Evolutionary conservation across 92 coral and sea anemone species (phyloP), one percentile per base, ranked within the genome.

Genomic region (Parazoanthus atlanticus): DNA sequence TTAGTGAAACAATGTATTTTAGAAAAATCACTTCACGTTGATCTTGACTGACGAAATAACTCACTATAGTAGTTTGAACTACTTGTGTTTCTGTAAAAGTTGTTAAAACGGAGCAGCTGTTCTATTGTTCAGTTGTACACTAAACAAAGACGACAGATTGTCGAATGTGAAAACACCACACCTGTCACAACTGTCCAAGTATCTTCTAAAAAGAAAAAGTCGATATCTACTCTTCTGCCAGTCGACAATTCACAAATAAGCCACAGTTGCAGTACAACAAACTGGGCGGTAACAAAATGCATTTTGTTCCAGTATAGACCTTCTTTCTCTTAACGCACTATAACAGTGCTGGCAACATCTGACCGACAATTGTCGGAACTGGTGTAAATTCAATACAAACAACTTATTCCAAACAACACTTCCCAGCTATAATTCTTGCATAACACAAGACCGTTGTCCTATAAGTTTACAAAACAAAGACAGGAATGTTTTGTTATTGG

Each of bases 131-230:
- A 26, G 23, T 49, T 46, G 66, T 26, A 77, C 81, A 43, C 46
- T 38, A 38, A 76, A 77, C 49, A 21, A 77, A 72, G 34, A 52
- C 41, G 25, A 82, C 70, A 58, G 70, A 19, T 19, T 32, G 69
- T 82, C 49, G 16, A 34, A 65, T 36, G 40, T 36, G 28, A 26
- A 71, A 43, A 29, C 1, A 13, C 13, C 28, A 69, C 87, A 84
- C 87, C 87, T 84, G 87, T 69, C 15, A 84, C 67, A 17, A 31
- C 29, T 12, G 8, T 28, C 87, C 66, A 84, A 46, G 36, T 49
- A 38, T 69, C 29, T n/a, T 82, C 13, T 64, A 81, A 31, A 10
- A 40, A 19, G 8, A 81, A 31, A 25, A 64, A 8, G 28, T 34
- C 15, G 3, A 81, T 21, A 58, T 81, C 54, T 7, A 34, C 43